Evolutionary conservation across 1,140 invertebrate genomes (phyloP), one percentile per base, ranked within the genome.

Genomic region (Apis dorsata): DNA sequence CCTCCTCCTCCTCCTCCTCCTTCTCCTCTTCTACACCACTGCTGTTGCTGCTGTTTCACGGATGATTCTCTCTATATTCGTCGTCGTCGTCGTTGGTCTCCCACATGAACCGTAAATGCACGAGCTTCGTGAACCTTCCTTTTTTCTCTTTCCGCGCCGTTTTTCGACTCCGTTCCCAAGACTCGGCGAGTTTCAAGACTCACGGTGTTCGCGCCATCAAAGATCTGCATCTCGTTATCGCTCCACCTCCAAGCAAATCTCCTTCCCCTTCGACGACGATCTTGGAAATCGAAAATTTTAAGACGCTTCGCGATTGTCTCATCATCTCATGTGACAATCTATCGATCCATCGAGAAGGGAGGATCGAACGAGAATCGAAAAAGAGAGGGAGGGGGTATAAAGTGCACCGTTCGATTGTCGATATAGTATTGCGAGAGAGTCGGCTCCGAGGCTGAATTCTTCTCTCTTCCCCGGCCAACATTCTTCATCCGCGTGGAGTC

Each of bases 401-500:
- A 49, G 44, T 69, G 57, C 75, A 69, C 60, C 60, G 68, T 72
- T 85, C 84, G 70, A 86, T 89, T 55, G 77, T 60, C 76, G 83
- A 88, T 88, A 88, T 83, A 79, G 34, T 4, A 71, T 60, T 24
- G 84, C 84, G 65, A 63, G 71, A 74, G 71, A 55, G 59, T 73
- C 60, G 71, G 44, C 34, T 11, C 3, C 21, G 51, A 63, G 79
- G 83, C 66, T 77, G 79, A 80, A 77, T 85, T 83, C 80, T 80
- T 75, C 77, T 75, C 77, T 84, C 74, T 73, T 77, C 85, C 51
- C 84, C 74, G 78, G 86, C 65, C 85, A 89, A 84, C 86, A 90
- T 88, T 90, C 88, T 89, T 88, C 83, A 80, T 90, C 88, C 81
- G 81, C 60, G 76, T 53, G 83, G 81, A 83, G 81, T 84, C 86